A percentile compares a stretch with the other conserved stretches of the same genome.
phyloP scores from a whole-genome alignment of 1,140 invertebrate species.

The Drosophila asahinai region DNA sequence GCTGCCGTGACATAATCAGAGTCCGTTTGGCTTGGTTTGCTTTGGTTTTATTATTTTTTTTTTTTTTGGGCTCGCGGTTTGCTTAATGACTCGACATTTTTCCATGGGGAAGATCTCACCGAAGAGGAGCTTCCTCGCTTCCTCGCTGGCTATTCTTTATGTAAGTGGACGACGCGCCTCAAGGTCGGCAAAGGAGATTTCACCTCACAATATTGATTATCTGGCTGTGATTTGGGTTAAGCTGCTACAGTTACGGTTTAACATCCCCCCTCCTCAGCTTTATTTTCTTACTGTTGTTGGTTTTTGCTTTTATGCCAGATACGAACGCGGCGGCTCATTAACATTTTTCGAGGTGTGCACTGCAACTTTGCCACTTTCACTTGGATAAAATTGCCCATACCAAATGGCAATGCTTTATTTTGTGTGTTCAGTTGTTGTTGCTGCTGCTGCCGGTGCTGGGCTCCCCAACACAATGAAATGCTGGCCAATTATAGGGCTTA shows the following conservation, averaged over 20 bases:
- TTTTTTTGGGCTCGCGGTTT: conserved; percentile 12
- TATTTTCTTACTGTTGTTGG: conserved; percentile 22
- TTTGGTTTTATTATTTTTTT: neutral
- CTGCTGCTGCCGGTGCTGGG: conserved; percentile 18
- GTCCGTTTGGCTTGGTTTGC: conserved; percentile 49
- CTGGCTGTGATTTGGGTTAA: conserved; percentile 61
- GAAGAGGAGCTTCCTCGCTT: conserved; percentile 25
- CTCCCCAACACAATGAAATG: conserved; percentile 66
- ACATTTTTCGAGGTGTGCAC: conserved; percentile 81
- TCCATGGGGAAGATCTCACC: conserved; percentile 1
- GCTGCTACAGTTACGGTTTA: conserved; percentile 65
- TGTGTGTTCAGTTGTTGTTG: conserved; percentile 12
- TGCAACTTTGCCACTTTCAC: conserved; percentile 82
- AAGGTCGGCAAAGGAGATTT: conserved; percentile 72
- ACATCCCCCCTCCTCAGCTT: conserved; percentile 40
- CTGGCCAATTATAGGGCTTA: conserved; percentile 74
- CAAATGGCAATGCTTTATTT: conserved; percentile 70
- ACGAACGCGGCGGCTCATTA: conserved; percentile 68
- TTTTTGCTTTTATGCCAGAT: conserved; percentile 51
- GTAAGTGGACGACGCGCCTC: conserved; percentile 29
- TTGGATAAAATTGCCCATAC: conserved; percentile 78
- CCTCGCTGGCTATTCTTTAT: conserved; percentile 51
- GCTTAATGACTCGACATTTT: conserved; percentile 63
- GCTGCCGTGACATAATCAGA: conserved; percentile 66
- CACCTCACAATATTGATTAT: conserved; percentile 64